These are phyloP conservation scores for Autographa gamma DNA, from an alignment of 2,888 invertebrate genomes.

Conservation along the genomic window DNA sequence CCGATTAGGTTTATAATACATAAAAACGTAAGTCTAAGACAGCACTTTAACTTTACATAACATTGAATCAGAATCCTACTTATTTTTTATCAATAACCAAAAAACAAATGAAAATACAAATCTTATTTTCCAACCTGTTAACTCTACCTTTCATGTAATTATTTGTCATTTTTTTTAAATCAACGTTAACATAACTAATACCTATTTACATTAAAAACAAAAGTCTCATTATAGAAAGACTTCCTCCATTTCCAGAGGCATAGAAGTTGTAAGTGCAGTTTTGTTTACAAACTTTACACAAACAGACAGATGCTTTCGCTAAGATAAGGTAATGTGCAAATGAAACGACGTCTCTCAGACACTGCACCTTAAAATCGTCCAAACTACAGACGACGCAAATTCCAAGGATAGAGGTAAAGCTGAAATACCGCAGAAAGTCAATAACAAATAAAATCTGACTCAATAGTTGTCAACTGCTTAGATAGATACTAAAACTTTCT, in stretches of 20 bases:
- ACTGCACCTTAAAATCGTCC: conserved; percentile 4
- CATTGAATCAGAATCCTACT: background rate
- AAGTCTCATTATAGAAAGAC: background rate
- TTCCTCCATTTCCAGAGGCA: background rate
- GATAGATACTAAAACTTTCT: too few relatives aligned
- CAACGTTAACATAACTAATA: background rate
- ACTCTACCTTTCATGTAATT: too few relatives aligned
- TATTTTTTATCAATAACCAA: background rate
- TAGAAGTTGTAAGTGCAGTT: conserved; percentile 2
- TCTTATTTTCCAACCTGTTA: too few relatives aligned
- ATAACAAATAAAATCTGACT: background rate
- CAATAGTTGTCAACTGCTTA: background rate
- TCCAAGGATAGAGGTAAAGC: background rate
- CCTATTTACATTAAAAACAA: background rate
- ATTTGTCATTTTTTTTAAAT: too few relatives aligned
- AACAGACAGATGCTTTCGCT: conserved; percentile 4
- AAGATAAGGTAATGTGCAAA: conserved; percentile 1
- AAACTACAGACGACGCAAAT: background rate
- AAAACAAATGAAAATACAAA: too few relatives aligned
- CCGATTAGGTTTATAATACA: conserved; percentile 11
- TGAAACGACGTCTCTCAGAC: background rate
- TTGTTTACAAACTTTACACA: conserved; percentile 7
- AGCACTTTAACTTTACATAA: background rate
- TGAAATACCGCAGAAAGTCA: background rate
- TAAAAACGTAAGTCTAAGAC: background rate